phyloP scores from a whole-genome alignment of 2,888 invertebrate species.

The Lasiommata megera region DNA sequence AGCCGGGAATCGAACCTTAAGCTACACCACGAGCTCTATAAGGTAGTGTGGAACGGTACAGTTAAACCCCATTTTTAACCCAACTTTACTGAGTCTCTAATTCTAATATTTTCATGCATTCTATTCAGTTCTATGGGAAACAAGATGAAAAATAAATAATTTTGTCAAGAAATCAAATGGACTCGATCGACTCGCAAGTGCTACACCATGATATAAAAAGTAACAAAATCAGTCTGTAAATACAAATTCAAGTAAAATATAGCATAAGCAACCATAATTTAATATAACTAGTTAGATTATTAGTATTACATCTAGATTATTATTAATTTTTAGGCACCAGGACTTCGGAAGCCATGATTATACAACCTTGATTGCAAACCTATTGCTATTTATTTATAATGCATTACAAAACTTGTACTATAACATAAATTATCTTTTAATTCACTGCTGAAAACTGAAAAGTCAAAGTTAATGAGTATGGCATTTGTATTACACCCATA shows the following conservation, averaged over 20 bases:
- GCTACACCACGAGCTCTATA: no score
- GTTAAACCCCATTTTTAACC: no score
- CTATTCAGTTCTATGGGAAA: no score
- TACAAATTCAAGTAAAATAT: conserved; percentile 6
- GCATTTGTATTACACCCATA: no score
- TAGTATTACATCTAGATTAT: background rate
- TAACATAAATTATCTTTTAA: conserved; percentile 25
- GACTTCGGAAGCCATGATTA: conserved; percentile 41
- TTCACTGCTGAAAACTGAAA: background rate
- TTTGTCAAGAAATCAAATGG: no score
- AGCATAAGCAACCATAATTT: conserved; percentile 14
- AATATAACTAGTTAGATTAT: conserved; percentile 5
- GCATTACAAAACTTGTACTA: conserved; percentile 32
- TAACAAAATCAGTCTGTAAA: conserved; percentile 11
- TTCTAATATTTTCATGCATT: no score
- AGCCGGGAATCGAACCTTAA: no score
- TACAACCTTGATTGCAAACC: conserved; percentile 42
- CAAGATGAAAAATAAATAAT: no score
- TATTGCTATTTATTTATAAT: conserved; percentile 12
- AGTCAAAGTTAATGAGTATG: no score
- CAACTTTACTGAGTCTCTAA: no score
- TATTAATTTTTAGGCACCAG: conserved; percentile 38
- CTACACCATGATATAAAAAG: background rate
- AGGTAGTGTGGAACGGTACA: no score
- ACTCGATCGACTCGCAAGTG: no score